Conservation (phyloP, 2,113 vertebrate species). For the Pavo muticus region DNA sequence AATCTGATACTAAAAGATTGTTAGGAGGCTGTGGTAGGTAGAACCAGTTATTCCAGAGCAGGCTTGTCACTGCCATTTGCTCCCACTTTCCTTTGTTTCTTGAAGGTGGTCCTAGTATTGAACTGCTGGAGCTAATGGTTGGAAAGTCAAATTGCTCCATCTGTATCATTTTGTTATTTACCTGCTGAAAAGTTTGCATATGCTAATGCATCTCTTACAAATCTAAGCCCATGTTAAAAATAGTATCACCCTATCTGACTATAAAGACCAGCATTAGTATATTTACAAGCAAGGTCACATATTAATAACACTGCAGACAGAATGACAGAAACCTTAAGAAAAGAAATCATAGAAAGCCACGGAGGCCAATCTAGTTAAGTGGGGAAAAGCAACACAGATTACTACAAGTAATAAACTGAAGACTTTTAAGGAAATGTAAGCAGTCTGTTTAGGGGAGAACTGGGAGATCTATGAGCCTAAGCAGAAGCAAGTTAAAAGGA, state of each 20-base stretch:
- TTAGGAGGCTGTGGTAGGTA: neutral
- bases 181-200: neutral
- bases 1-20: neutral
- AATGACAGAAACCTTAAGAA: constrained; percentile 31
- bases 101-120: neutral
- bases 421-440: constrained; percentile 18
- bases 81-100: neutral
- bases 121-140: neutral
- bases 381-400: constrained; percentile 18
- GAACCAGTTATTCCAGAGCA: neutral
- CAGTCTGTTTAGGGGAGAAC: constrained; percentile 12
- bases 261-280: neutral
- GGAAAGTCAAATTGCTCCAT: neutral
- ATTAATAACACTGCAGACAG: neutral
- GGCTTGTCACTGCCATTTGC: neutral
- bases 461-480: constrained; percentile 42
- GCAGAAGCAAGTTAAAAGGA: constrained; percentile 34
- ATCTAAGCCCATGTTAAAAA: neutral
- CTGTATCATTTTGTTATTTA: neutral
- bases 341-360: constrained; percentile 33
- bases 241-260: neutral
- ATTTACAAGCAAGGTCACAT: neutral
- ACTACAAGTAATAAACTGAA: constrained; percentile 37
- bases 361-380: constrained; percentile 34
- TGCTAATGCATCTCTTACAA: neutral